Evolutionary conservation across 1,140 invertebrate species (phyloP), one percentile per base, ranked within the genome.

Genomic region (Drosophila mauritiana): DNA sequence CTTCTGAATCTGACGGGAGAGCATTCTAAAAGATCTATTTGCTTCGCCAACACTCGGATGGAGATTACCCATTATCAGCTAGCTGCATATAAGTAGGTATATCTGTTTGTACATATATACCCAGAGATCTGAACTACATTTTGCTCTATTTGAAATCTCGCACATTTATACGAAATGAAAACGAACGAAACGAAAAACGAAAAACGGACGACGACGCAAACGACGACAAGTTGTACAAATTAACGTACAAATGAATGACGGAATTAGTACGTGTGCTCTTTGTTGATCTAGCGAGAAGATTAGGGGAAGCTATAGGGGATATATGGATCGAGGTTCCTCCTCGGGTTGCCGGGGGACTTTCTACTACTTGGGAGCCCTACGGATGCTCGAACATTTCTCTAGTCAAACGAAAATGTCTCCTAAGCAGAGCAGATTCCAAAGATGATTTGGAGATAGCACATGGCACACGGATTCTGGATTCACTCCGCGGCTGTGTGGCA

Each of bases 161-260:
- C 83, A 88, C 84, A 88, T 88, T 79, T 78, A 70, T 83, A 79
- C 79, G 65, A 69, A 86, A 84, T 65, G 46, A 70, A 74, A 73
- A 48, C 48, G 42, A 56, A 70, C 68, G 55, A 78, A 77, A 62
- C 79, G 59, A 72, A 17, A 78, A 77, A 62, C 79, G 59, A 72
- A 17, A 69, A 39, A 48, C 48, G 40, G 48, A 81, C 61, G 46
- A 80, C 80, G 62, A 62, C 68, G 34, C 22, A 63, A 75, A 75
- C 73, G 62, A 58, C 55, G 52, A 51, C 78, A 82, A 86, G 54
- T 89, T 86, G 78, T 73, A 84, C 84, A 88, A 88, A 88, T 88
- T 88, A 88, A 88, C 84, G 84, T 88, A 78, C 68, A 88, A 89
- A 88, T 88, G 83, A 86, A 88, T 88, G 83, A 88, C 79, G 83